Evolutionary conservation across 2,888 invertebrate species (phyloP).

Genomic region (Drosophila tripunctata): DNA sequence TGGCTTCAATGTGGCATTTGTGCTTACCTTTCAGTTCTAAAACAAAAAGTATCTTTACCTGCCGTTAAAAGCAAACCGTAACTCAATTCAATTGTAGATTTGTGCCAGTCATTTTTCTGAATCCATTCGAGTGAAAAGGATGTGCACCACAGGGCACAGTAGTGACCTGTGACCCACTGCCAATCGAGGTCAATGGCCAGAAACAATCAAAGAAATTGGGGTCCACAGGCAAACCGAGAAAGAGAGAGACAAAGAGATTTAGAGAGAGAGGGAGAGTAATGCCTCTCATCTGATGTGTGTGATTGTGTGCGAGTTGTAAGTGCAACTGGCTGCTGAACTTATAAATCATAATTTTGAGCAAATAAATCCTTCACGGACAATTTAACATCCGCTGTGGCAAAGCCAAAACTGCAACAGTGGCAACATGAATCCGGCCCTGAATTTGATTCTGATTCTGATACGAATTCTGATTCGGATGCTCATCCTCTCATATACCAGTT

Average conservation of each 20-base stretch:
- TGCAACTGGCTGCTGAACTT: slow-evolving; percentile 66
- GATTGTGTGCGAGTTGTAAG: slow-evolving; percentile 43
- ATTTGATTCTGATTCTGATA: slow-evolving; percentile 28
- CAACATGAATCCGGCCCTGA: slow-evolving; percentile 38
- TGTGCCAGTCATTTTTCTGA: slow-evolving; percentile 35
- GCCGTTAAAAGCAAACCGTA: slow-evolving; percentile 61
- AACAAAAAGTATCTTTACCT: slow-evolving; percentile 29
- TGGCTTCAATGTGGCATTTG: slow-evolving; percentile 18
- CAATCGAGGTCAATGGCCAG: slow-evolving; percentile 61
- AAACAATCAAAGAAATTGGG: slow-evolving; percentile 58
- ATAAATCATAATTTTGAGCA: slow-evolving; percentile 77
- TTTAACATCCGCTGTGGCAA: slow-evolving; percentile 59
- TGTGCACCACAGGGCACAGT: neutral
- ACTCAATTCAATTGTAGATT: slow-evolving; percentile 55
- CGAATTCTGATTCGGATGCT: slow-evolving; percentile 14
- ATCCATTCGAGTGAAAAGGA: slow-evolving; percentile 15
- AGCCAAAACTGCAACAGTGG: slow-evolving; percentile 64
- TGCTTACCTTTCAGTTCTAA: slow-evolving; percentile 28
- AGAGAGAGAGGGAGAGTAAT: neutral
- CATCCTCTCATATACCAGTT: slow-evolving; percentile 3
- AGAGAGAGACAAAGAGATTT: neutral
- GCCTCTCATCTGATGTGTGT: slow-evolving; percentile 21
- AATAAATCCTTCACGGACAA: slow-evolving; percentile 77
- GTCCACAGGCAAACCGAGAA: slow-evolving; percentile 22
- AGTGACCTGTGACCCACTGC: slow-evolving; percentile 42